Base-by-base conservation (phyloP, 2,888 invertebrate species). In the Apomyelois bistriatella region DNA sequence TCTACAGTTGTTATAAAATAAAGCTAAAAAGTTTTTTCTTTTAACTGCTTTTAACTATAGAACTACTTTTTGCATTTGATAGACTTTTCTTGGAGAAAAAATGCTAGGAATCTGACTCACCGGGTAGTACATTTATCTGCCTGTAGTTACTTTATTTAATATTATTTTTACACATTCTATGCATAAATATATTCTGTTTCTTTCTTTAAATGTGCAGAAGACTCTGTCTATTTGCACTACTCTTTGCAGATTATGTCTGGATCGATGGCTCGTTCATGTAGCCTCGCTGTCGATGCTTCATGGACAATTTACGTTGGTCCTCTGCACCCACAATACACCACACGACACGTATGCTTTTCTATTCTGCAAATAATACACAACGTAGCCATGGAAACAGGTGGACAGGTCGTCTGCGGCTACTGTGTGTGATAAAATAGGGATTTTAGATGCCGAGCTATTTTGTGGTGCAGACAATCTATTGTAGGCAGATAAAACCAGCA, bases 231-330 rank as follows among this genome's bases (percentile, higher is more conserved):
- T 4, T 9, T 1, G 1, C 16, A 10, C 3, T 46, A 46, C 32
- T 16, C 46, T 46, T 15, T 16, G 8, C 30, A 52, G 50, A 48
- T 57, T 56, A 42, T 13, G 52, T 32, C 13, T 40, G 41, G 42
- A 54, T 48, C 47, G 50, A 53, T 54, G 58, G 48, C 30, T 22
- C 57, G 57, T 53, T 57, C 46, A 32, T 32, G 32, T 32, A 32
- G 38, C 32, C 15, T 32, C 15, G 46, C 46, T 46, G 46, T 46
- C 46, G 54, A 61, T 57, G 58, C 54, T 57, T 58, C 53, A 59
- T 54, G 53, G 56, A 56, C 58, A 54, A 59, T 59, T 59, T 57
- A 61, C 58, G 58, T 57, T 53, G 53, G 55, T 57, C 57, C 58
- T 50, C 55, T 46, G 46, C 46, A 32, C 43, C 46, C 15, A 32